A percentile compares a stretch with the other conserved stretches of the same genome.
phyloP scores from a whole-genome alignment of 2,113 vertebrate genomes.

The Eudyptes chrysolophus region DNA sequence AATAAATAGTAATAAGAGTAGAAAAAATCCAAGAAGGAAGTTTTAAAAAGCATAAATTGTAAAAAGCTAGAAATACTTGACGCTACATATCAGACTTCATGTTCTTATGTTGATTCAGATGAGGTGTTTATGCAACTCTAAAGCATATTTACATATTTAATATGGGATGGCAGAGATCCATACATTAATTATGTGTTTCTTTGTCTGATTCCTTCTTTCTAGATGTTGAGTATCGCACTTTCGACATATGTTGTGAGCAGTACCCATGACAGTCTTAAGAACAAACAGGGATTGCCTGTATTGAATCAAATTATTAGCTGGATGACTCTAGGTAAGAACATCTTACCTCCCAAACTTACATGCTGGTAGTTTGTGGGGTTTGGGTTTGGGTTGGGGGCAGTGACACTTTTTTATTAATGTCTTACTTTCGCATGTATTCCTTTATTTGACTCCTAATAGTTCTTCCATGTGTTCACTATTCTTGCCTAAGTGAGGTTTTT shows the following conservation, averaged over 20 bases:
- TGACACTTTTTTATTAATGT: neutral
- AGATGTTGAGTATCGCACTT: conserved; percentile 83
- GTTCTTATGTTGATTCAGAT: neutral
- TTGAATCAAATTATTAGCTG: conserved; percentile 91
- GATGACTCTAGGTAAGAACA: conserved; percentile 84
- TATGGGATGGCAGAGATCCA: neutral
- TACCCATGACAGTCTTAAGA: conserved; percentile 86
- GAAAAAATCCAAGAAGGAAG: neutral
- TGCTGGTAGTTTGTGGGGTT: neutral
- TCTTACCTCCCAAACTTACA: neutral
- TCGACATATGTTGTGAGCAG: conserved; percentile 81
- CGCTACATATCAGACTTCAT: neutral
- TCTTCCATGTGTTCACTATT: neutral
- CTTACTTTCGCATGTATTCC: neutral
- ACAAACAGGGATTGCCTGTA: conserved; percentile 87
- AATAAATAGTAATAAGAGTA: neutral
- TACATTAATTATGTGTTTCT: neutral
- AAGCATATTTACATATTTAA: neutral
- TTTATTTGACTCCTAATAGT: neutral
- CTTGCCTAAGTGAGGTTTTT: neutral
- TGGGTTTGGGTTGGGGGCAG: neutral
- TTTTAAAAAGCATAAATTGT: neutral
- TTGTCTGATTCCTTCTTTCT: neutral
- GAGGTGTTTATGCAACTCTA: neutral
- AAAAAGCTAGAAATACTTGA: neutral